These are phyloP conservation scores for Mus spretus DNA, from an alignment of 2,797 vertebrate species.

Conservation along the genomic window DNA sequence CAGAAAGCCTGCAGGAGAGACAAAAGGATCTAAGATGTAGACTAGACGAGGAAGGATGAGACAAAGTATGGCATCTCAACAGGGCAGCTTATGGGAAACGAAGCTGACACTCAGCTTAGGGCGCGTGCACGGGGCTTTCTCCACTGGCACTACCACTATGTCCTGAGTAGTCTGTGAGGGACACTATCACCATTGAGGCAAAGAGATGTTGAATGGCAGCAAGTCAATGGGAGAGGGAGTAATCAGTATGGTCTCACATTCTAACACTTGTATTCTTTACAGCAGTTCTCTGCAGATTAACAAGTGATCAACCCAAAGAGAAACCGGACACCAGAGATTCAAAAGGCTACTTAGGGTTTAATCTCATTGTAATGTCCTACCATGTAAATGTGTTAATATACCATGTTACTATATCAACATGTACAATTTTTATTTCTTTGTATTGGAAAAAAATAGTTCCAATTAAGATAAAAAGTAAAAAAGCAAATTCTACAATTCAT, in stretches of 20 bases:
- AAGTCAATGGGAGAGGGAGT: neutral
- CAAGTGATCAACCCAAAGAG: neutral
- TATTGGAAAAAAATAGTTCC: neutral
- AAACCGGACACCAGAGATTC: neutral
- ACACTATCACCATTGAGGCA: neutral
- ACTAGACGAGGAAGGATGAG: neutral
- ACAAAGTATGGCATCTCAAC: fast-evolving
- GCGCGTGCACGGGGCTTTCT: neutral
- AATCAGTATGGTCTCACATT: neutral
- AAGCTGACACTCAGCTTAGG: neutral
- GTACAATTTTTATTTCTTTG: neutral
- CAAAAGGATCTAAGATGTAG: neutral
- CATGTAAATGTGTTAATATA: neutral
- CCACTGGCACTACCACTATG: fast-evolving
- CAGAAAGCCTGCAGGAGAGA: neutral
- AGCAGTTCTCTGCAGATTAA: neutral
- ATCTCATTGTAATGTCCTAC: neutral
- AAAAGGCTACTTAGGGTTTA: neutral
- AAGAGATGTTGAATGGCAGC: neutral
- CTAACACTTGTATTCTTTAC: neutral
- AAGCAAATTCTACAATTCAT: neutral
- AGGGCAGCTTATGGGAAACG: neutral
- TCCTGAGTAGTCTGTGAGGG: neutral
- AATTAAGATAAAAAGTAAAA: neutral
- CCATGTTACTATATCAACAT: neutral